Percentiles rank a stretch among this genome's conserved stretches.
phyloP scores from a whole-genome alignment of 1,140 invertebrate species.

The Potamilus streckersoni region DNA sequence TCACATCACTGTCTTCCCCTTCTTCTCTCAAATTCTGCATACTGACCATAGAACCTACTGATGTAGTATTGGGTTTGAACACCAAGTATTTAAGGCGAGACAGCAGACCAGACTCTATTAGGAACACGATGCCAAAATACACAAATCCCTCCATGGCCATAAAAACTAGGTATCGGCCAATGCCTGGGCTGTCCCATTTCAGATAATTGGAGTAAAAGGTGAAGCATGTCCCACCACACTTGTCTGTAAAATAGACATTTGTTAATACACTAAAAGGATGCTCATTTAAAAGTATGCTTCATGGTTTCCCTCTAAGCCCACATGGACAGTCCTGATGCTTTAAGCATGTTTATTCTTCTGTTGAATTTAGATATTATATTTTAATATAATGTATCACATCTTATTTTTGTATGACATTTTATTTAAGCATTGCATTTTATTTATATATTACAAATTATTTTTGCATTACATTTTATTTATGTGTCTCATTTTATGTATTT shows the following conservation, averaged over 20 bases:
- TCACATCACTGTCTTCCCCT: slow-evolving; percentile 46
- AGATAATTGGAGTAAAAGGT: slow-evolving; percentile 66
- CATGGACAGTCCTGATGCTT: too few species aligned
- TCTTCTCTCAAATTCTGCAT: neutral
- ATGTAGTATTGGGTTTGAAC: neutral
- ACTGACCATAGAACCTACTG: slow-evolving; percentile 10
- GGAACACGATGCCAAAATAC: slow-evolving; percentile 68
- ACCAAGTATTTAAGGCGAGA: slow-evolving; percentile 4
- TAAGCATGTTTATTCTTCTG: too few species aligned
- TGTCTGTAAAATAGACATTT: slow-evolving; percentile 31
- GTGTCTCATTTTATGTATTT: too few species aligned
- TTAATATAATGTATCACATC: too few species aligned
- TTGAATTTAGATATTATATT: too few species aligned
- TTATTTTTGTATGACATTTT: too few species aligned
- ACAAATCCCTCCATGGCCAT: slow-evolving; percentile 71
- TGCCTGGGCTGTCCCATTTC: slow-evolving; percentile 68
- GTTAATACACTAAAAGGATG: neutral
- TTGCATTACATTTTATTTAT: too few species aligned
- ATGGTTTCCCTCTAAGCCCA: too few species aligned
- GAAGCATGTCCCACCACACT: slow-evolving; percentile 45
- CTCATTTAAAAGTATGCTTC: too few species aligned
- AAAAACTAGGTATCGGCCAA: slow-evolving; percentile 72
- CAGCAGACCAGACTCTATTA: slow-evolving; percentile 66
- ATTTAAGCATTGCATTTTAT: too few species aligned
- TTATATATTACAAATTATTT: too few species aligned